Evolutionary conservation across 1,140 invertebrate species (phyloP), one percentile per base, ranked within the genome.

Genomic region (Drosophila takahashii): DNA sequence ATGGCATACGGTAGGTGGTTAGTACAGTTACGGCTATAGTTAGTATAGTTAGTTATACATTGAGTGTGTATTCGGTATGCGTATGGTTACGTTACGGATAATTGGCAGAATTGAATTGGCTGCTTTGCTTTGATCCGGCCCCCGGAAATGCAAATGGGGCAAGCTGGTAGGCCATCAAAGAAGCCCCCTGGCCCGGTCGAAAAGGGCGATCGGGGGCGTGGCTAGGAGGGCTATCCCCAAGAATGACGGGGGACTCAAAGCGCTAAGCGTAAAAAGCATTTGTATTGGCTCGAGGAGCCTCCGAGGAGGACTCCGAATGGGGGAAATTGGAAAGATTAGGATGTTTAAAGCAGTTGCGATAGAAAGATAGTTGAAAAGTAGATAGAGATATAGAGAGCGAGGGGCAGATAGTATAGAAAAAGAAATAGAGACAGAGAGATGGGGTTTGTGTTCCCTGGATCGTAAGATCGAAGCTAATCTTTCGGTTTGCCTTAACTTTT

Each of bases 1-100:
- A 85, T 66, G 77, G 60, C 54, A 75, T 74, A 75, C 73, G 71
- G 80, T 83, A 76, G 65, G 50, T 62, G 56, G 81, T 81, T 73
- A 67, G 73, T 81, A 73, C 60, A 62, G 60, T 37, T 70, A 62
- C 42, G 56, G 52, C 64, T 67, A 80, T 58, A 74, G 70, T 56
- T 74, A 41, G 58, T 59, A 22, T 22, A 22, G 22, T 22, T 22
- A 75, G 45, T 64, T 64, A 64, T 61, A 75, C 44, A 75, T 64
- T 74, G 47, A 61, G 71, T 75, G 71, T 75, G 70, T 74, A 56
- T 41, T 56, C 53, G 27, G 64, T 48, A 54, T 56, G 26, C 34
- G 27, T 22, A 22, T 22, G 22, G 34, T 52, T 32, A 48, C 47
- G 8, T 29, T 59, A 32, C 39, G 54, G 53, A 27, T 44, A 42